Evolutionary conservation across 2,797 vertebrate species (phyloP).

Genomic region (Chromobotia macracanthus): DNA sequence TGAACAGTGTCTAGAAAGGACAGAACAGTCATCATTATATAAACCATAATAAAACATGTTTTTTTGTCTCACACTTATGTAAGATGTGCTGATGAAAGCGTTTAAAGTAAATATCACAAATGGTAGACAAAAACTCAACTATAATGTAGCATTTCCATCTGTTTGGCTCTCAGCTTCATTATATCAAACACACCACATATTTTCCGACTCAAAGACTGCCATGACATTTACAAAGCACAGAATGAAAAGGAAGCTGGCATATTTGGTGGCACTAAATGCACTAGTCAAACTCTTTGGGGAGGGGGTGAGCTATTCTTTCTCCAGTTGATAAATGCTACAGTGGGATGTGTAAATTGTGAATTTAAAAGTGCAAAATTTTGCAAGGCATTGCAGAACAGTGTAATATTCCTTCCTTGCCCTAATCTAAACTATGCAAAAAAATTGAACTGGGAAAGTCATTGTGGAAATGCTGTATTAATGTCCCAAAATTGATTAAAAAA

Average conservation of each 20-base stretch:
- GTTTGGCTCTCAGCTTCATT: conserved; percentile 3
- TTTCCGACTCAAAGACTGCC: conserved; percentile 33
- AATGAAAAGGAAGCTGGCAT: conserved; percentile 1
- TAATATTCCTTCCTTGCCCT: neutral
- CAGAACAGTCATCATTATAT: conserved; percentile 3
- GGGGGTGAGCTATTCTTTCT: conserved; percentile 25
- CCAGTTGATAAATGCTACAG: conserved; percentile 34
- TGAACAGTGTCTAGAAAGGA: neutral
- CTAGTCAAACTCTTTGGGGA: conserved; percentile 34
- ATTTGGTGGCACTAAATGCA: conserved; percentile 32
- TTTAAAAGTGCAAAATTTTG: conserved; percentile 27
- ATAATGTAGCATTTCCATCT: conserved; percentile 5
- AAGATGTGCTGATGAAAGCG: neutral
- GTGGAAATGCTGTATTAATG: neutral
- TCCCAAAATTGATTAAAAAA: conserved; percentile 11
- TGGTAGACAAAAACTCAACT: neutral
- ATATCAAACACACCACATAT: conserved; percentile 30
- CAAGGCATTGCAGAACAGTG: conserved; percentile 8
- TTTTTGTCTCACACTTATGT: conserved; percentile 2
- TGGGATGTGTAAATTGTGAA: conserved; percentile 33
- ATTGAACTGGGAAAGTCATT: neutral
- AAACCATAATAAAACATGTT: neutral
- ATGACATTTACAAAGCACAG: conserved; percentile 43
- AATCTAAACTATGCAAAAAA: conserved; percentile 8
- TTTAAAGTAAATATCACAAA: neutral